Evolutionary conservation across 2,888 invertebrate genomes (phyloP).

Genomic region (Tetragonula carbonaria): DNA sequence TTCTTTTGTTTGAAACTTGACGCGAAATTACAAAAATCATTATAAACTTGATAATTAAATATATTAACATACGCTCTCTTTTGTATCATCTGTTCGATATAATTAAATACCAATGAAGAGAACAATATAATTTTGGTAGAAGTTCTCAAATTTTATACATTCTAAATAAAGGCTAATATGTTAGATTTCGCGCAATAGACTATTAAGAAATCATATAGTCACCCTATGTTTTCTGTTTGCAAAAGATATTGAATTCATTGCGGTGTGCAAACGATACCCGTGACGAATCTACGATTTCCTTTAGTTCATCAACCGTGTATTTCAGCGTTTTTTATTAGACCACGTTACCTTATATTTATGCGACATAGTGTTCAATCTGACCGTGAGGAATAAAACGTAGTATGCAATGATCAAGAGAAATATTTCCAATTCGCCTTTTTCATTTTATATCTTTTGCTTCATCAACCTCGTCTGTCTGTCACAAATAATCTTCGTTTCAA

Average conservation of each 20-base stretch:
- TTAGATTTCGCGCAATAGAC: not conserved
- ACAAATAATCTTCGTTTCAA: not conserved
- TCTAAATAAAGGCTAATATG: not conserved
- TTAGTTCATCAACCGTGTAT: slow-evolving; percentile 52
- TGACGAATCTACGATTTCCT: slow-evolving; percentile 73
- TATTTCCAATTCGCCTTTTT: not conserved
- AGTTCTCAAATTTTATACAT: too few species aligned
- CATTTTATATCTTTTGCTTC: not conserved
- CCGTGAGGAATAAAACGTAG: slow-evolving; percentile 14
- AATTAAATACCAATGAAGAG: too few species aligned
- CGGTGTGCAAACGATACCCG: slow-evolving; percentile 66
- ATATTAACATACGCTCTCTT: too few species aligned
- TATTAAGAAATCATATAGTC: not conserved
- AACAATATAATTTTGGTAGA: too few species aligned
- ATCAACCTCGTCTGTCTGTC: not conserved
- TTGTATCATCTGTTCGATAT: too few species aligned
- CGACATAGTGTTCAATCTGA: not conserved
- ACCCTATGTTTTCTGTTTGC: not conserved
- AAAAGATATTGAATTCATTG: slow-evolving; percentile 44
- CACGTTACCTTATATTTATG: slow-evolving; percentile 39
- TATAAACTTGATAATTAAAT: too few species aligned
- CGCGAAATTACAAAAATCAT: too few species aligned
- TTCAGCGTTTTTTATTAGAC: slow-evolving; percentile 27
- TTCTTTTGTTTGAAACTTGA: too few species aligned
- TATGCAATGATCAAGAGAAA: slow-evolving; percentile 25